Base-by-base conservation (phyloP, 2,888 invertebrate genomes). In the Agrypnus murinus region DNA sequence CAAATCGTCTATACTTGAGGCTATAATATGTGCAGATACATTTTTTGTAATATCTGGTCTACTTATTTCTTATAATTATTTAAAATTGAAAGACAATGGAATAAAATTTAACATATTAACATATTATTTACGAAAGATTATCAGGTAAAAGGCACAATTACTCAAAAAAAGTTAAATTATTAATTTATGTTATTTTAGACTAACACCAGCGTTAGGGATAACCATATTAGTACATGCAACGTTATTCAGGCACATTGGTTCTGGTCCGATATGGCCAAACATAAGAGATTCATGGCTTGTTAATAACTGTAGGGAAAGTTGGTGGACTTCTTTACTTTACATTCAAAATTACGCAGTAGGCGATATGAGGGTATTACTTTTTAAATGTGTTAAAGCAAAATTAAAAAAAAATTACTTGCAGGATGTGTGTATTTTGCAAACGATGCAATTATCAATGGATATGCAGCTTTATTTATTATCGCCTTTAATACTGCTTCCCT, bases 1-100 rank as follows among this genome's bases (percentile, higher is more conserved):
- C 7, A 38, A 38, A 12, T 1, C 10, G 38, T 38, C 10, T 4
- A 7, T n/a, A 12, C 2, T n/a, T 2, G 38, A 38, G 5, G 25
- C 25, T 25, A 25, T 25, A 25, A 86, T 89, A 0, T 14, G 36
- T 17, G 91, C 91, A 0, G 92, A 92, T 70, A 90, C 91, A 0
- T 92, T 92, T 81, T 90, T 92, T 78, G 81, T 89, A 15, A 81
- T 91, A 75, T 90, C 90, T 75, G 91, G 91, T 3, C 81, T 91
- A 43, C 81, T 92, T 0, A 87, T 88, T 66, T 86, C 88, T 1
- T 88, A 87, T 66, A 73, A 83, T 1, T 83, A 84, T 69, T 69
- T 86, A 4, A 84, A 82, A 73, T 75, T 79, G 48, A 79, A 78
- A 71, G 72, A 79, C 12, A 81, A 79, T 15, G 79, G 80, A 1